Base-by-base conservation (phyloP, 92 coral and sea anemone genomes). In the Metridium senile region DNA sequence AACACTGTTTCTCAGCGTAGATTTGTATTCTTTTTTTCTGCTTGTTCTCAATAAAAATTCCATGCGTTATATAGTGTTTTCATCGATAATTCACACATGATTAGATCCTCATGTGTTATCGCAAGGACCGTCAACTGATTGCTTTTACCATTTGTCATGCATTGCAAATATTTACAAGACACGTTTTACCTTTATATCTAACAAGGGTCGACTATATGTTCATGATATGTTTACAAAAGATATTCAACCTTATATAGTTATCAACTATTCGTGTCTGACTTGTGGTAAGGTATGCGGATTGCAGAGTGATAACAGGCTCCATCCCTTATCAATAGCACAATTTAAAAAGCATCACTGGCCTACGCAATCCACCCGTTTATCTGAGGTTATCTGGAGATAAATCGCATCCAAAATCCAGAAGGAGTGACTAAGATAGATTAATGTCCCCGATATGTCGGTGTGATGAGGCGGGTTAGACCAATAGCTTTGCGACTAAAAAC, bases 371-470 rank as follows among this genome's bases (percentile, higher is more conserved):
- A 33, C 58, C 66, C 46, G 21, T 27, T 78, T 79, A 79, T 70
- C 84, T 26, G 10, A 26, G 69, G 64, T 68, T 79, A 79, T 79
- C 84, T 35, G 0, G 27, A 23, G 76, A 79, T 69, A 70, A 79
- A 68, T 56, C 68, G 84, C 57, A 27, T 68, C 69, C 71, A 79
- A 79, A 79, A 79, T 79, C 77, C 76, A 68, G 77, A 79, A 68
- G 84, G 84, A 57, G 84, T 70, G 70, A 69, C 84, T 61, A 26
- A 70, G 77, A 19, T 39, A 71, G 84, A 79, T 79, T 77, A 66
- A 77, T 77, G 82, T 20, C 7, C 33, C 0, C 65, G 82, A 77
- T 77, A 77, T 9, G 56, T 31, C 58, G 45, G 9, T 52, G 21
- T 43, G 73, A 33, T 57, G 68, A 34, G 29, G 23, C 6, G 46